Evolutionary conservation across 2,797 vertebrate species (phyloP), one percentile per base, ranked within the genome.

Genomic region (Heliangelus exortis): DNA sequence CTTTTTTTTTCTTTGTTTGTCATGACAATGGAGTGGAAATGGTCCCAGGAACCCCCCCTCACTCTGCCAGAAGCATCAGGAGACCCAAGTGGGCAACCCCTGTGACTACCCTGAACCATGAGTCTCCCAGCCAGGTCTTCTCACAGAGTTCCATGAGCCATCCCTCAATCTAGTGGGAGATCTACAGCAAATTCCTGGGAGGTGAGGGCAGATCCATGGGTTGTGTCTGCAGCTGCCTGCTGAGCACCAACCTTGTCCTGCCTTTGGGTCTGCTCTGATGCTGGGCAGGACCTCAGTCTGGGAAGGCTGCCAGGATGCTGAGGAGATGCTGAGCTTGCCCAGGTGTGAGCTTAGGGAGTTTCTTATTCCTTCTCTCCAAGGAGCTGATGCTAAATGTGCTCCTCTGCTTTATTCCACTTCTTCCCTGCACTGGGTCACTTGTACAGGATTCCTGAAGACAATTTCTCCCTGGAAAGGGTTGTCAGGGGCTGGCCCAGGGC

Each of bases 101-200:
- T 4, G 19, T 7, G 1, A 10, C 26, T 48, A 22, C 53, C 16
- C 21, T 62, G 25, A 75, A 22, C 34, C 15, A 13, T 33, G 68
- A 69, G 62, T 1, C 76, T 28, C 45, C 20, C 55, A 55, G 28
- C 4, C 34, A 36, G n/a, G 10, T 36, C 41, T 72, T 72, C 43
- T 86, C 9, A 0, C 6, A 41, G 39, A 41, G 39, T 5, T 73
- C 84, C 47, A 29, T 17, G 13, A 92, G 31, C 36, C 9, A 34
- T 36, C 53, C 66, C 47, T 74, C 66, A 88, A 66, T 90, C 90
- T 69, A 22, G 9, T 47, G 71, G 61, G 51, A 68, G 71, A 92
- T 82, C 84, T 88, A 28, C 47, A 74, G 66, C 31, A 12, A 74
- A 90, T 88, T 94, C 87, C 61, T 92, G 61, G 55, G 75, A 88